A percentile compares a stretch with the other conserved stretches of the same genome.
Evolutionary conservation across 1,140 invertebrate species (phyloP).

Genomic region (Sinonovacula constricta): DNA sequence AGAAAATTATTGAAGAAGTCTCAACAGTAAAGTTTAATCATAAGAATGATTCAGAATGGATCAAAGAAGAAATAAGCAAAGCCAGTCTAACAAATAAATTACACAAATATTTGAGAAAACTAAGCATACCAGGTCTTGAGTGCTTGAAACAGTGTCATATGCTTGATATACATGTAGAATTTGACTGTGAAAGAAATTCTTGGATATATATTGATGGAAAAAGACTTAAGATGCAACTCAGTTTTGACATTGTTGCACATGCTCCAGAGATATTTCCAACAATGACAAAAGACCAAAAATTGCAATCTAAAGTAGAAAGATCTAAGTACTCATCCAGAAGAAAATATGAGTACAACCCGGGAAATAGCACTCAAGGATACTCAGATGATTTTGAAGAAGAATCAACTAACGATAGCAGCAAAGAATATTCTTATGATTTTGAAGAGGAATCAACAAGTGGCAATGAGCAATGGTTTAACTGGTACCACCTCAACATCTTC

Average conservation of each 20-base stretch:
- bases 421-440: too few species aligned
- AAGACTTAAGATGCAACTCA: not conserved
- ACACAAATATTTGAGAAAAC: slow-evolving; percentile 26
- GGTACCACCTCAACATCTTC: too few species aligned
- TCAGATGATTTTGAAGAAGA: too few species aligned
- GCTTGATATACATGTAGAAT: slow-evolving; percentile 48
- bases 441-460: too few species aligned
- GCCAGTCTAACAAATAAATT: slow-evolving; percentile 21
- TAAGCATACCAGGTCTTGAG: slow-evolving; percentile 25
- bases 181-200: slow-evolving; percentile 32
- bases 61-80: slow-evolving; percentile 17
- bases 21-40: slow-evolving; percentile 42
- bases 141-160: slow-evolving; percentile 35
- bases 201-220: slow-evolving; percentile 14
- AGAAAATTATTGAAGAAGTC: slow-evolving; percentile 32
- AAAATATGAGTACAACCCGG: too few species aligned
- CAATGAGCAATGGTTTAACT: too few species aligned
- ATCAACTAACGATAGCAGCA: too few species aligned
- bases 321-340: too few species aligned
- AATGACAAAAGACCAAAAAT: too few species aligned
- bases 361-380: too few species aligned
- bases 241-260: slow-evolving; percentile 21
- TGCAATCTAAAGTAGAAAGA: too few species aligned
- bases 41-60: slow-evolving; percentile 38
- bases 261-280: too few species aligned